A percentile compares a stretch with the other conserved stretches of the same genome.
Conservation (phyloP, 2,797 vertebrate genomes). For the Spea hammondii region DNA sequence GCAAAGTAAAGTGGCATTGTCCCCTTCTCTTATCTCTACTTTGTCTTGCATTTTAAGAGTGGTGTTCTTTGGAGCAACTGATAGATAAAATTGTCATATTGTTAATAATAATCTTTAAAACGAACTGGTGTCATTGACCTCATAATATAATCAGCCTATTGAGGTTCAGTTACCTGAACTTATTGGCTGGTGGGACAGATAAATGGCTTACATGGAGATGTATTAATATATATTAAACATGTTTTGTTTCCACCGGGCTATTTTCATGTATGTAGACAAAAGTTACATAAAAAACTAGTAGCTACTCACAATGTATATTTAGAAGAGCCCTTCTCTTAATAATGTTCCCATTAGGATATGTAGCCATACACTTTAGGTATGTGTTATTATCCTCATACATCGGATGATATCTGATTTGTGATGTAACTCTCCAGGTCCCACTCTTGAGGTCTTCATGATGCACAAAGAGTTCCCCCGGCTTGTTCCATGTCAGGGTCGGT, state of each 20-base stretch:
- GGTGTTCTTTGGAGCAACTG: constrained; percentile 1
- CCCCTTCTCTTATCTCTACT: background rate
- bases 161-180: no score
- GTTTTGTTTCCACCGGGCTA: no score
- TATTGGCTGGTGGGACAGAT: no score
- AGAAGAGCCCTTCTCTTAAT: no score
- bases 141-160: no score
- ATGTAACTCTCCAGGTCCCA: background rate
- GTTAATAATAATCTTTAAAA: no score
- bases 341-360: background rate
- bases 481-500: constrained; percentile 23
- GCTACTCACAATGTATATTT: no score
- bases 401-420: background rate
- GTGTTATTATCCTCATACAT: constrained; percentile 5
- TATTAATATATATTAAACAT: no score
- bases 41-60: background rate
- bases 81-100: background rate
- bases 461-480: background rate
- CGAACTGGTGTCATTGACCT: no score
- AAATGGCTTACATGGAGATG: no score
- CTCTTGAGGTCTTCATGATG: background rate
- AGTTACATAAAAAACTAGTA: no score
- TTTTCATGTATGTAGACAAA: no score
- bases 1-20: background rate
- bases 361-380: background rate